Evolutionary conservation across 2,888 invertebrate species (phyloP), one percentile per base, ranked within the genome.

Genomic region (Protophormia terraenovae): DNA sequence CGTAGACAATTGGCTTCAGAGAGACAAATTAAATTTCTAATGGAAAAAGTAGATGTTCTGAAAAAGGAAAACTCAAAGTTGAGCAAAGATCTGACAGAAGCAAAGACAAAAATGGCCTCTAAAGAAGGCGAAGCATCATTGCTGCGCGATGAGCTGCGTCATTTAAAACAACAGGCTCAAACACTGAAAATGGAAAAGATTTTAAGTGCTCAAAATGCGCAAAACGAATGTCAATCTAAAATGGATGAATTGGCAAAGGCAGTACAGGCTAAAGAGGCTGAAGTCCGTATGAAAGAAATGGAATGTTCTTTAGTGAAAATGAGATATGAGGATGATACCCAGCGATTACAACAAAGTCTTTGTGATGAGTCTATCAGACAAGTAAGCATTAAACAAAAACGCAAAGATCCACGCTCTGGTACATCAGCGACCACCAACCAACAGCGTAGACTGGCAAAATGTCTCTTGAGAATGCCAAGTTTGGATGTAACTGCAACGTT

Each of bases 101-200:
- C 88, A 27, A 90, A 89, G 38, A 88, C 88, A 5, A 90, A 89
- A 80, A 88, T 89, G 47, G 88, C 88, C 8, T 87, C 88, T 60
- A 92, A 90, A 55, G 89, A 89, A 32, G 92, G 92, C 1, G 92
- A 92, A 89, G 90, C 91, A 14, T 88, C 89, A 5, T 66, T 92
- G 50, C 88, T 92, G 2, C 91, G 92, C 1, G 90, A 91, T 83
- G 92, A 92, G 66, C 86, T 92, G 14, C 90, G 89, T 3, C 90
- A 92, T 60, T 83, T 91, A n/a, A 90, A 91, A 24, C 91, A 91
- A 45, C 88, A 91, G 79, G 88, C 92, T 7, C 90, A 92, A 79
- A 87, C 86, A 35, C 88, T 89, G 19, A 90, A 90, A 78, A 90
- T 91, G 86, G 91, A 92, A 60, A 91, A 90, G 50, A 86, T 92